phyloP scores from a whole-genome alignment of 2,113 vertebrate species.

The Tyrannus savana region DNA sequence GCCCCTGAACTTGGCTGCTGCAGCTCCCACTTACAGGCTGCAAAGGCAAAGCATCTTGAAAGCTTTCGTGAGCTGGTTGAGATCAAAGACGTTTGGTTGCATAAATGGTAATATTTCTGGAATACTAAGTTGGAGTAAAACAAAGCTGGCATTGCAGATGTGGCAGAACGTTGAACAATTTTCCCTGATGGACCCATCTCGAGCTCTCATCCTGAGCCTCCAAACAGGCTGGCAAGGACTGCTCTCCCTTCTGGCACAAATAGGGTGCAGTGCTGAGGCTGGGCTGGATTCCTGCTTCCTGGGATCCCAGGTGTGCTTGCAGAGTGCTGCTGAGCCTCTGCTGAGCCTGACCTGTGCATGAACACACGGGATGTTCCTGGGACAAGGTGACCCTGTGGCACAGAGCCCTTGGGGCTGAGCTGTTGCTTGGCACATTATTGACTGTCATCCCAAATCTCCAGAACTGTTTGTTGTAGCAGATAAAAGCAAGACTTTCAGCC shows the following conservation, averaged over 20 bases:
- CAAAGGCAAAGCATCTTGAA: not conserved
- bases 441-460: not conserved
- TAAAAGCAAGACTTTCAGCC: not conserved
- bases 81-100: constrained; percentile 30
- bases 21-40: not conserved
- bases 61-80: constrained; percentile 23
- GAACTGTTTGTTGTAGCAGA: not conserved
- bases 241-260: not conserved
- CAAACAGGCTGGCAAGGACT: not conserved
- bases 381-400: not conserved
- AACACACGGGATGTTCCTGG: not conserved
- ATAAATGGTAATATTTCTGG: not conserved
- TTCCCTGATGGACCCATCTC: not conserved
- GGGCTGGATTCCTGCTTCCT: not conserved
- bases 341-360: not conserved
- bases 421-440: not conserved
- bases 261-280: not conserved
- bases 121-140: not conserved
- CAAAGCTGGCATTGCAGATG: not conserved
- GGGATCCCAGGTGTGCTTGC: not conserved
- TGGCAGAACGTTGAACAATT: not conserved
- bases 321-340: not conserved
- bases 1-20: not conserved
- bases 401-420: not conserved
- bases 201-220: not conserved